Conservation (phyloP, 2,797 vertebrate genomes). For the Molossus molossus region DNA sequence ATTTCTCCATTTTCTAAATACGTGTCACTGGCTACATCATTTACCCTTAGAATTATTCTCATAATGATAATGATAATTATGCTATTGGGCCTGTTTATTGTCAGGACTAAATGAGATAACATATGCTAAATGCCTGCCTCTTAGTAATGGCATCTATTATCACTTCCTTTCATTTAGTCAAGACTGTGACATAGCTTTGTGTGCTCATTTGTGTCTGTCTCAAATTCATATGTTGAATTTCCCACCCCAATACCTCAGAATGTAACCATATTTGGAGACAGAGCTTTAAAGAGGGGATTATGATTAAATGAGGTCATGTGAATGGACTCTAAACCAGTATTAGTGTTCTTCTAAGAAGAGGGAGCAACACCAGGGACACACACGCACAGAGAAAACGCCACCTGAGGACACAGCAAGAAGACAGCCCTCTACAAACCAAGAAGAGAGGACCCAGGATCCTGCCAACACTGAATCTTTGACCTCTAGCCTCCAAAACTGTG, state of each 20-base stretch:
- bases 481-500: background rate
- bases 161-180: background rate
- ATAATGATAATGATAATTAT: conserved; percentile 7
- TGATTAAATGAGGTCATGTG: background rate
- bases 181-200: background rate
- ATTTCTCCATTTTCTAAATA: conserved; percentile 13
- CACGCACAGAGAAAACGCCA: background rate
- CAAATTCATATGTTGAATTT: background rate
- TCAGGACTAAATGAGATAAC: conserved; percentile 10
- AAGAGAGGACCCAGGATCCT: background rate
- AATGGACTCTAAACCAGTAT: background rate
- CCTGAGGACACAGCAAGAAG: background rate
- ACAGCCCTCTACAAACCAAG: background rate
- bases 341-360: background rate
- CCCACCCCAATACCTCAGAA: background rate
- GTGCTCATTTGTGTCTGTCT: background rate
- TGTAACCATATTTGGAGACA: background rate
- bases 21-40: background rate
- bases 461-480: background rate
- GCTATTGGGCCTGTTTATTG: background rate
- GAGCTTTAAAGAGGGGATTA: background rate
- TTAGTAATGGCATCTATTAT: background rate
- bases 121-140: background rate
- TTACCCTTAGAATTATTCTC: background rate
- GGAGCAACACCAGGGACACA: background rate